Percentiles rank a stretch among this genome's conserved stretches.
These are phyloP conservation scores for Atta cephalotes DNA, from an alignment of 1,140 invertebrate genomes.

Conservation along the genomic window DNA sequence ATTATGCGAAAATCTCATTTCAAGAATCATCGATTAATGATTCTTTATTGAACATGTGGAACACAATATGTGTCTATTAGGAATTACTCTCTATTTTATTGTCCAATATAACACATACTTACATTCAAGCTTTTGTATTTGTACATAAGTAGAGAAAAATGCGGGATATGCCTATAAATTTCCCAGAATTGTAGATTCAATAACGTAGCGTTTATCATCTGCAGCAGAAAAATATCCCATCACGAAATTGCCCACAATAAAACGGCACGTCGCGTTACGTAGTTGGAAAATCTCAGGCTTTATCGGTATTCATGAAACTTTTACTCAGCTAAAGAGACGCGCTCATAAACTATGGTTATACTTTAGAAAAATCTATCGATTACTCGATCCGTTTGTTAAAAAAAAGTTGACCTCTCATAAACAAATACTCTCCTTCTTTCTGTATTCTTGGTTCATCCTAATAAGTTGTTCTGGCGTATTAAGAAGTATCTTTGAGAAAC, in stretches of 20 bases:
- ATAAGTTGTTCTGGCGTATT: background rate
- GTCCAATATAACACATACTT: background rate
- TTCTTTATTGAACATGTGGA: background rate
- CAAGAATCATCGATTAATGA: background rate
- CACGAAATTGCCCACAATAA: constrained; percentile 15
- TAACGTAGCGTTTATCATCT: constrained; percentile 16
- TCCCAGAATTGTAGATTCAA: background rate
- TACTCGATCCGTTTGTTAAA: background rate
- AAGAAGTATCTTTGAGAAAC: background rate
- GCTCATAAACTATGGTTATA: background rate
- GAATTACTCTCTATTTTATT: background rate
- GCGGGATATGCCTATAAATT: background rate
- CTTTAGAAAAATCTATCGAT: background rate
- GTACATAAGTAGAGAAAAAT: background rate
- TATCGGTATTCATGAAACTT: constrained; percentile 4
- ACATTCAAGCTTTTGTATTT: background rate
- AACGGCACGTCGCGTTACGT: background rate
- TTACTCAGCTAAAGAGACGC: background rate
- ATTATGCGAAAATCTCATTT: background rate
- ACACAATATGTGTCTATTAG: background rate
- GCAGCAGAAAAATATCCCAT: background rate
- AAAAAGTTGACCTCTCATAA: background rate
- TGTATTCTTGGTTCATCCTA: background rate
- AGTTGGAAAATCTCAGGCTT: background rate
- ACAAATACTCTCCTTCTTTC: background rate